Conservation (phyloP, 2,797 vertebrate genomes). For the Oryzias sinensis region DNA sequence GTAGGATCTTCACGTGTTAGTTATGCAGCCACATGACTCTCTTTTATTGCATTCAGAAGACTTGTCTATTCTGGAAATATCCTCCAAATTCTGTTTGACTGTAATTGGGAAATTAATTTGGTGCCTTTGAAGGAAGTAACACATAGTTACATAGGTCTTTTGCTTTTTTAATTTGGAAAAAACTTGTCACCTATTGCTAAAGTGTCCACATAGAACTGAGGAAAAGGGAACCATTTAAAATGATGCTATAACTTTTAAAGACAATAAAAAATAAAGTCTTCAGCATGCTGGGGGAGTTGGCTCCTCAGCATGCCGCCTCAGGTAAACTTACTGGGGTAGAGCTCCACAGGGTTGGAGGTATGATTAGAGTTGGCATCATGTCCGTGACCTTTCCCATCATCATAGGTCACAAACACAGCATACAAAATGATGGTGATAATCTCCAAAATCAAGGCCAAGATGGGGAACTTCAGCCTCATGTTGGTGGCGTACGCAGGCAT, state of each 20-base stretch:
- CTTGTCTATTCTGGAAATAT: slow-evolving; percentile 3
- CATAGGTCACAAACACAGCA: slow-evolving; percentile 82
- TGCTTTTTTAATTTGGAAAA: too few species aligned
- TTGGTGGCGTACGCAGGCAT: slow-evolving; percentile 83
- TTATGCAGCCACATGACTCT: slow-evolving; percentile 38
- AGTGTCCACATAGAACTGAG: too few species aligned
- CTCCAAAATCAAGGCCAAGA: slow-evolving; percentile 84
- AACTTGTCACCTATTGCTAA: too few species aligned
- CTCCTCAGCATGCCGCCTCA: slow-evolving; percentile 11
- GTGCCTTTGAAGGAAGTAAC: slow-evolving; percentile 5
- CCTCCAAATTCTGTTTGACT: slow-evolving; percentile 22
- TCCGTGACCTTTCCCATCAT: slow-evolving; percentile 50
- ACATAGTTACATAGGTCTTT: too few species aligned
- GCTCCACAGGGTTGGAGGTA: slow-evolving; percentile 41
- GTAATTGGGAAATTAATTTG: slow-evolving; percentile 28
- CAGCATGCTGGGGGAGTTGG: neutral
- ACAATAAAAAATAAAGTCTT: neutral
- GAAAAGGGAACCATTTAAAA: neutral
- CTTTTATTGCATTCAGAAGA: slow-evolving; percentile 53
- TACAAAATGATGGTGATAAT: slow-evolving; percentile 84
- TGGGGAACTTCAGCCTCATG: slow-evolving; percentile 90
- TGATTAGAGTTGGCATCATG: slow-evolving; percentile 6
- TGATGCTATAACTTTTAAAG: neutral
- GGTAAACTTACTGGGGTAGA: slow-evolving; percentile 89
- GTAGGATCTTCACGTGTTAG: slow-evolving; percentile 25